Base-by-base conservation (phyloP, 2,113 vertebrate genomes). In the Hydrolagus affinis region DNA sequence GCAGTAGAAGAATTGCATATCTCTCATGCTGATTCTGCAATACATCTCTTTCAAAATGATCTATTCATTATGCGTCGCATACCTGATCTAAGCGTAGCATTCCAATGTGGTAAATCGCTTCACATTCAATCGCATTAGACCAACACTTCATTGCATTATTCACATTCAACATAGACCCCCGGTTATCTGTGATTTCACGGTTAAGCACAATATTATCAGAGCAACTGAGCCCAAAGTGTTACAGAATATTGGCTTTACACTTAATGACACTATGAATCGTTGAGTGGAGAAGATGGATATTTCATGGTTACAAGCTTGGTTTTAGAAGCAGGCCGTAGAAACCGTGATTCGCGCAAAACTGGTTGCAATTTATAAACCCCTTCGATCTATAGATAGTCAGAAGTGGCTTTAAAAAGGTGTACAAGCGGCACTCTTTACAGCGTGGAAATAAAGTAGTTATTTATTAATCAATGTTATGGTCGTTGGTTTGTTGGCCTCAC, bases 401-500 rank as follows among this genome's bases (percentile, higher is more conserved):
- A 62, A 28, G 59, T 83, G 77, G 11, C 77, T 66, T 83, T 62
- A 64, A 28, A 64, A 83, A 64, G 60, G 77, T 83, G 66, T 30
- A 83, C 77, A 83, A 59, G 60, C 77, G 19, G 25, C 23, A 64
- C 60, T 66, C 57, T 83, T 83, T 66, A 4, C 60, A 30, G 77
- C 64, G 60, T 14, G 77, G 60, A 30, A n/a, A 66, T 83, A 28
- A 59, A 21, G 8, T 62, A 64, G 57, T 83, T 83, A 83, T 83
- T 83, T 83, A 83, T 66, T 83, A 83, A 83, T 66, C 77, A 66
- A 11, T 83, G 77, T 83, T 62, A 83, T 83, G 77, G 14, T 83
- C 77, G 15, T 83, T 83, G 62, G 77, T 83, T 25, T 83, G 77
- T 64, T 75, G 23, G 25, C 11, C 77, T 59, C 77, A 83, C 59